Percentiles rank a stretch among this genome's conserved stretches.
phyloP scores from a whole-genome alignment of 2,888 invertebrate species.

The Erebia ligea region DNA sequence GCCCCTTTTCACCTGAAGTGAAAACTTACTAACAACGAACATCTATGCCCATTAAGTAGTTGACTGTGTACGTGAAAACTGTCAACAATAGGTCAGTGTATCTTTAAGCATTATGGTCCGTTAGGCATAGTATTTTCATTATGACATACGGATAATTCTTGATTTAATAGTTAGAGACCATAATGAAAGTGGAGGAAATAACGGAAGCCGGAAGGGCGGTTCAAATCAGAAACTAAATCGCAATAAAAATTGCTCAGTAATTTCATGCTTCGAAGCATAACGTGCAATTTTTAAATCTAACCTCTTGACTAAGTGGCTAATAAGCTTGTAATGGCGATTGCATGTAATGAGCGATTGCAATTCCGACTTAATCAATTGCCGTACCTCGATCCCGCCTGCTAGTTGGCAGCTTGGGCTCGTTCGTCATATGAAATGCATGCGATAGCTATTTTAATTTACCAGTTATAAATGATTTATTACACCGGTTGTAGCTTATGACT shows the following conservation, averaged over 20 bases:
- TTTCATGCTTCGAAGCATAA: background rate
- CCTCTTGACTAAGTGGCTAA: conserved; percentile 20
- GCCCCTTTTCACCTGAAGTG: too few species aligned
- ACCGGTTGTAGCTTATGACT: background rate
- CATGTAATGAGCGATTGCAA: conserved; percentile 30
- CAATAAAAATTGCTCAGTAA: conserved; percentile 15
- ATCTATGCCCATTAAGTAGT: too few species aligned
- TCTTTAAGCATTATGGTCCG: too few species aligned
- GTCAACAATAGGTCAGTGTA: too few species aligned
- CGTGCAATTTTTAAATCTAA: conserved; percentile 12
- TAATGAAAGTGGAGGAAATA: too few species aligned
- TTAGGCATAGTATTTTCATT: too few species aligned
- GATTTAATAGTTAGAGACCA: too few species aligned
- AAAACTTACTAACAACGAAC: too few species aligned
- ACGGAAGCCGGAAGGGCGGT: too few species aligned
- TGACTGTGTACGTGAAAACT: too few species aligned
- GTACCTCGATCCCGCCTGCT: background rate
- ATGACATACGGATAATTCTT: too few species aligned
- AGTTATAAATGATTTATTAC: conserved; percentile 1
- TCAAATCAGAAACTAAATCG: too few species aligned
- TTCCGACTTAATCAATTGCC: conserved; percentile 25
- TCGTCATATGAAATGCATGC: conserved; percentile 1
- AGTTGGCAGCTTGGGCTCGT: conserved; percentile 5
- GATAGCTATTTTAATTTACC: conserved; percentile 3
- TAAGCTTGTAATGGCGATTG: conserved; percentile 23